phyloP scores from a whole-genome alignment of 2,797 vertebrate species.

The Hirundo rustica region DNA sequence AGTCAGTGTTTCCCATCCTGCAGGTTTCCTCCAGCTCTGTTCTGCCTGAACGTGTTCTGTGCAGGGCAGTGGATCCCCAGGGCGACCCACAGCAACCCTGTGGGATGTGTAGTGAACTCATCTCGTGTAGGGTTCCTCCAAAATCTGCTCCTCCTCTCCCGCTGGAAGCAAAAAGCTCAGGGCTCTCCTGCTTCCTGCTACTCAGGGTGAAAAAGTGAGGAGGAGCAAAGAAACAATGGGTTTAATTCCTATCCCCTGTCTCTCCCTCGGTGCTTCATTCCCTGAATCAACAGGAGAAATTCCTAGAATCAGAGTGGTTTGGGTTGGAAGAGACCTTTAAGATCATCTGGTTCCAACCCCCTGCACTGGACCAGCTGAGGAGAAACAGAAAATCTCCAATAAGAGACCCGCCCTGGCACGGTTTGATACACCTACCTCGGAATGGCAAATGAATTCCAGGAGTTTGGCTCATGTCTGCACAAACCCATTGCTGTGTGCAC shows the following conservation, averaged over 20 bases:
- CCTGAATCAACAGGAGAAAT: neutral
- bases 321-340: neutral
- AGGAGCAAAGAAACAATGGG: neutral
- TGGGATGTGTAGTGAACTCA: neutral
- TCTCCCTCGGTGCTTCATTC: neutral
- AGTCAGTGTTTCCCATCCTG: rapidly evolving
- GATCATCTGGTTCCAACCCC: neutral
- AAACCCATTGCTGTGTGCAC: neutral
- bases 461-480: neutral
- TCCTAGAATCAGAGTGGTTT: neutral
- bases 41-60: neutral
- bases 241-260: neutral
- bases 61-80: neutral
- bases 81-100: neutral
- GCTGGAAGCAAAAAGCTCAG: neutral
- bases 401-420: neutral
- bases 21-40: neutral
- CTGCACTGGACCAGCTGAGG: neutral
- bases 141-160: neutral
- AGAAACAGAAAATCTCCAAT: neutral
- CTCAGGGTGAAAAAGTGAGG: neutral
- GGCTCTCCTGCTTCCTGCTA: neutral
- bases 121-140: neutral
- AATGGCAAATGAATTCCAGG: neutral
- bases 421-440: neutral